Base-by-base conservation (phyloP, 2,113 vertebrate genomes). In the Chaetodon trifascialis region DNA sequence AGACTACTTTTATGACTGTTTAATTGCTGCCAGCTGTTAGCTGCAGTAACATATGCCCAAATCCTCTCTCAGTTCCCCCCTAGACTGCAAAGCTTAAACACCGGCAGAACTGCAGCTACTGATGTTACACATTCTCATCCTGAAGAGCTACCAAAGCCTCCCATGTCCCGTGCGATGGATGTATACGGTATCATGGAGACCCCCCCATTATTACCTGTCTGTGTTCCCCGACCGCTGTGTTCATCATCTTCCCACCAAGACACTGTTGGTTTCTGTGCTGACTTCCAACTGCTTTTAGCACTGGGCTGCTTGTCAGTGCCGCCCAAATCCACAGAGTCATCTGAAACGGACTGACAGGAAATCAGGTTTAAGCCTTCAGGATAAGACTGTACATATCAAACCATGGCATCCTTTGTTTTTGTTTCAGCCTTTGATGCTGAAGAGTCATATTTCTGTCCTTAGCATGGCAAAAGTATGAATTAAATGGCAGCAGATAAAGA, bases 331-430 rank as follows among this genome's bases (percentile, higher is more conserved):
- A 96, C 88, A 0, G 97, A 99, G 89, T 98, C 98, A 94, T 99
- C 97, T 96, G 97, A 98, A 94, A 98, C 90, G 90, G 96, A 97
- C 98, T 99, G 80, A 59, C 25, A 60, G 52, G n/a, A 7, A 64
- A 52, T 11, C 12, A 17, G 4, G 25, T 30, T 73, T 42, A 21
- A 56, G 42, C 42, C 51, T 17, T 59, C 52, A 51, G 36, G 8
- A 36, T 23, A 36, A 40, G 5, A 72, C 42, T n/a, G 60, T 25
- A 30, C 2, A n/a, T 11, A 15, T 58, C 34, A 55, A n/a, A 80
- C 9, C 30, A n/a, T n/a, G n/a, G n/a, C n/a, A n/a, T n/a, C n/a
- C n/a, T n/a, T n/a, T n/a, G n/a, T n/a, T n/a, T n/a, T n/a, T n/a
- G n/a, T n/a, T n/a, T n/a, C n/a, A n/a, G n/a, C n/a, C n/a, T n/a